Conservation (phyloP, 2,113 vertebrate genomes). For the Lophotis ruficrista region DNA sequence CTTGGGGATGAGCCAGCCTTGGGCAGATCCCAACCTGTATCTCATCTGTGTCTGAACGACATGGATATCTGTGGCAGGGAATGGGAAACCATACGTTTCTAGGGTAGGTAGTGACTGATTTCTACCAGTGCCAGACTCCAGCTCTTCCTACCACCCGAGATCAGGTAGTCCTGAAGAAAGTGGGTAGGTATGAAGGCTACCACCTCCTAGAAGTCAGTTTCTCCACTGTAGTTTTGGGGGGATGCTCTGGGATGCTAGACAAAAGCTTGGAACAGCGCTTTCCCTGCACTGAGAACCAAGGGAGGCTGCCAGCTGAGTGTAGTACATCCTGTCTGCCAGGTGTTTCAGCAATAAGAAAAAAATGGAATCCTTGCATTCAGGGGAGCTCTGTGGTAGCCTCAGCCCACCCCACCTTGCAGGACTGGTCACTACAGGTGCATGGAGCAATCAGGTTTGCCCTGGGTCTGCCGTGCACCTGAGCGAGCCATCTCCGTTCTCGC, state of each 20-base stretch:
- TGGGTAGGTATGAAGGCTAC: background rate
- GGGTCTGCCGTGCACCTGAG: background rate
- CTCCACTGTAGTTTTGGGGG: background rate
- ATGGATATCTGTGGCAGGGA: too few species aligned
- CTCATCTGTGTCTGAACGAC: background rate
- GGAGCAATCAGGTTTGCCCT: rapidly evolving
- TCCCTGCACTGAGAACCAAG: background rate
- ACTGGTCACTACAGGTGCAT: background rate
- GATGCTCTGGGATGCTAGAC: background rate
- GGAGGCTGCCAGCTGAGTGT: background rate
- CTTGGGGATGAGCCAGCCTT: background rate
- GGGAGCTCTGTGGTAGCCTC: background rate
- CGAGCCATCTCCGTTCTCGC: rapidly evolving
- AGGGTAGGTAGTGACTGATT: background rate
- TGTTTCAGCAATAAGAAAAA: background rate
- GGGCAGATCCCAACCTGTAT: background rate
- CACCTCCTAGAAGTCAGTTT: background rate
- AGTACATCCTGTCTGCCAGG: background rate
- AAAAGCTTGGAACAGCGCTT: background rate
- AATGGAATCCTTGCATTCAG: background rate
- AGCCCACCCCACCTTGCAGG: background rate
- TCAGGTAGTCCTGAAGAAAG: background rate
- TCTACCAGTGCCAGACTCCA: background rate
- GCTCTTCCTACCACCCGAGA: rapidly evolving
- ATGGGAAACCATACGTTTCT: background rate